phyloP scores from a whole-genome alignment of 2,888 invertebrate genomes.

The Lasioglossum vierecki region DNA sequence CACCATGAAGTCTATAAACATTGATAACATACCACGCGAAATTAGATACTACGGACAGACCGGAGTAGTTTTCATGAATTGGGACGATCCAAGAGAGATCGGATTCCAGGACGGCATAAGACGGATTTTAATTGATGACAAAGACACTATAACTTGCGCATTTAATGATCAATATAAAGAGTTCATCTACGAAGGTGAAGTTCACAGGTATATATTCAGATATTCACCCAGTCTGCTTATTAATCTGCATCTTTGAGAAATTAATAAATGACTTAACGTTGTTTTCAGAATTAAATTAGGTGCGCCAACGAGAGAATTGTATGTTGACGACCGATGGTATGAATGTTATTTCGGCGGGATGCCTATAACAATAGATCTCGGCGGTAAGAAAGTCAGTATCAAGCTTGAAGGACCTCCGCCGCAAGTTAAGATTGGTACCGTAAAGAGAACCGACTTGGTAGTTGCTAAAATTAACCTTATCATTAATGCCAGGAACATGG shows the following conservation, averaged over 20 bases:
- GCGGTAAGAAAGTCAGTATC: constrained; percentile 90
- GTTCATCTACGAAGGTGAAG: constrained; percentile 89
- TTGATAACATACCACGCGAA: constrained; percentile 92
- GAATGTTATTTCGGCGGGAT: constrained; percentile 97
- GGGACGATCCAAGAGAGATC: constrained; percentile 94
- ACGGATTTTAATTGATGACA: constrained; percentile 91
- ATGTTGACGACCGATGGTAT: constrained; percentile 94
- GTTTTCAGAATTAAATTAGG: constrained; percentile 91
- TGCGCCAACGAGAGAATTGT: constrained; percentile 95
- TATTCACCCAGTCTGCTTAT: neutral
- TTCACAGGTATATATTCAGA: constrained; percentile 84
- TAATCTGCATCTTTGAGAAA: neutral
- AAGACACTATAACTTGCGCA: constrained; percentile 87
- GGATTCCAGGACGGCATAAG: constrained; percentile 92
- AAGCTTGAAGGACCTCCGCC: constrained; percentile 96
- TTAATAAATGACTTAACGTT: constrained; percentile 46
- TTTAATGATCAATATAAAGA: constrained; percentile 90
- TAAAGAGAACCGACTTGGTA: constrained; percentile 91
- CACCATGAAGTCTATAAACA: constrained; percentile 91
- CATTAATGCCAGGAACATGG: constrained; percentile 91
- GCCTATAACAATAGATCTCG: constrained; percentile 91
- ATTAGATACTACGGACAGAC: constrained; percentile 94
- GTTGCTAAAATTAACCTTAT: constrained; percentile 94
- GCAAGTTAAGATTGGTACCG: constrained; percentile 94
- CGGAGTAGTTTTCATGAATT: constrained; percentile 93